phyloP scores from a whole-genome alignment of 2,113 vertebrate species.

The Otocyon megalotis region DNA sequence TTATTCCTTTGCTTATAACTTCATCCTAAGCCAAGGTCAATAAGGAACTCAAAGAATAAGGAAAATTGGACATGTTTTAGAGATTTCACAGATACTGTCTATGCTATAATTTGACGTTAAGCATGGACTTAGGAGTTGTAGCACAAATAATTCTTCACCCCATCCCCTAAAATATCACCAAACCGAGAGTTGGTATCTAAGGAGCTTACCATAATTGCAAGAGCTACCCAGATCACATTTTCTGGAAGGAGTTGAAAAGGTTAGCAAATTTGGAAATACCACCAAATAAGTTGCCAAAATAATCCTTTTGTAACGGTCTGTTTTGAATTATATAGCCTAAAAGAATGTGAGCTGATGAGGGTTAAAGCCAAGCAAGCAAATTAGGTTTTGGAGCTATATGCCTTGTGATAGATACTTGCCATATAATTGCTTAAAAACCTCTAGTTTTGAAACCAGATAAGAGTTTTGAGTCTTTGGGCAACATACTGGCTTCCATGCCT shows the following conservation, averaged over 20 bases:
- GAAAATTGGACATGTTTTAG: neutral
- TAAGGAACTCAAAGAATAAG: neutral
- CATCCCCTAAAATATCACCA: conserved; percentile 2
- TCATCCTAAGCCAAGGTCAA: neutral
- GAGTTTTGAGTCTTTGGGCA: neutral
- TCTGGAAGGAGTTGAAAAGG: conserved; percentile 58
- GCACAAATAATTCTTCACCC: conserved; percentile 22
- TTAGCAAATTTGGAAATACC: conserved; percentile 42
- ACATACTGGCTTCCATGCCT: neutral
- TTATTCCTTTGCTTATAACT: conserved; percentile 26
- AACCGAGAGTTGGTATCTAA: neutral
- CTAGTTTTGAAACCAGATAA: neutral
- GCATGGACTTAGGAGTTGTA: neutral
- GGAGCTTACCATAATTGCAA: conserved; percentile 35
- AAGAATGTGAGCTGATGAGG: conserved; percentile 3
- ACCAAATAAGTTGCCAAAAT: conserved; percentile 49
- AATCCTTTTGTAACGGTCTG: conserved; percentile 39
- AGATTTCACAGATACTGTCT: conserved; percentile 6
- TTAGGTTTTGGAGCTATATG: neutral
- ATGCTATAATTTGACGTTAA: conserved; percentile 14
- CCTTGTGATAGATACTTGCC: neutral
- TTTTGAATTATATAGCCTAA: conserved; percentile 23
- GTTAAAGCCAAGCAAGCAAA: conserved; percentile 44
- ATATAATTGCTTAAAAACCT: neutral
- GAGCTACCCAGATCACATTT: conserved; percentile 22